Percentiles rank a stretch among this genome's conserved stretches.
phyloP scores from a whole-genome alignment of 2,888 invertebrate genomes.

The Ectropis crepuscularia region DNA sequence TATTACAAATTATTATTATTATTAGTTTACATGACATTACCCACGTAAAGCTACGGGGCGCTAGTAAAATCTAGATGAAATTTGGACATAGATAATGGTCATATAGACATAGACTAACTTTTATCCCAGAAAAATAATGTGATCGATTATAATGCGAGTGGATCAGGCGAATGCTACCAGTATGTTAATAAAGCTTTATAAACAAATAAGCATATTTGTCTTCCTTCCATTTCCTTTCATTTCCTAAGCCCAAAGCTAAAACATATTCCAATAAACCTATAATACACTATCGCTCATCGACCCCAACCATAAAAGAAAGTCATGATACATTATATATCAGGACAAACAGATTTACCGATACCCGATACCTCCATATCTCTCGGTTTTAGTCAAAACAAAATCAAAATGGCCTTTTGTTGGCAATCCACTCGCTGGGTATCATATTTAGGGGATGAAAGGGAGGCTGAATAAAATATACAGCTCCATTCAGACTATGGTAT shows the following conservation, averaged over 20 bases:
- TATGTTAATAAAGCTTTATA: too few species aligned
- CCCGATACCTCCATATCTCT: conserved; percentile 61
- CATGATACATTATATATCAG: conserved; percentile 53
- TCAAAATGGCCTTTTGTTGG: conserved; percentile 77
- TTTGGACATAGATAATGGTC: too few species aligned
- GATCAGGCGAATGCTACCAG: too few species aligned
- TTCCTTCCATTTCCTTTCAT: not conserved
- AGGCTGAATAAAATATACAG: conserved; percentile 41
- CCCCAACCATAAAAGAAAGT: conserved; percentile 25
- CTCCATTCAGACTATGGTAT: not conserved
- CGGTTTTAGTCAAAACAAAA: conserved; percentile 83
- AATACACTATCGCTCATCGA: conserved; percentile 15
- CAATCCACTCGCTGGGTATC: conserved; percentile 78
- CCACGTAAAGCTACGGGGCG: too few species aligned
- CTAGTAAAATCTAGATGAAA: too few species aligned
- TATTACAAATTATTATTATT: too few species aligned
- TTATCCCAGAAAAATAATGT: too few species aligned
- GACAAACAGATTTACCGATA: conserved; percentile 73
- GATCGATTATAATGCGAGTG: too few species aligned
- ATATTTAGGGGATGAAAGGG: conserved; percentile 62
- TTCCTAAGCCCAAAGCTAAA: conserved; percentile 3
- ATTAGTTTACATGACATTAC: too few species aligned
- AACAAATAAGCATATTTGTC: not conserved
- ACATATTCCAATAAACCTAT: conserved; percentile 4
- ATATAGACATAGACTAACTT: too few species aligned